Evolutionary conservation across 2,888 invertebrate genomes (phyloP), one percentile per base, ranked within the genome.

Genomic region (Chymomyza fuscimana): DNA sequence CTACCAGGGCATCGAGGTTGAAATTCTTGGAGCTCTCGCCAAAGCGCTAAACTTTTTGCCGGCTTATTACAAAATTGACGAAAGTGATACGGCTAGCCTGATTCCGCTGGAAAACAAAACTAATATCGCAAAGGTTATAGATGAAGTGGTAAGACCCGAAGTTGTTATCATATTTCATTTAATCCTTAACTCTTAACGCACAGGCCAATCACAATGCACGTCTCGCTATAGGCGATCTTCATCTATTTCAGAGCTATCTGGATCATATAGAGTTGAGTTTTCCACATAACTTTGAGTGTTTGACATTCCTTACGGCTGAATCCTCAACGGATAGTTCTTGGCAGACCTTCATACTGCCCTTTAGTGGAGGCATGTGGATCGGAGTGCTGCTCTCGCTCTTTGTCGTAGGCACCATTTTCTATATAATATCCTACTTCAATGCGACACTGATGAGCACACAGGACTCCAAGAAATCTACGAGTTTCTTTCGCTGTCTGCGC

Each of bases 291-390:
- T 94, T 95, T 0, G 96, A 96, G 88, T 97, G 97, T 86, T 93
- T 96, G 82, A 97, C 97, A 0, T 97, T 97, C 87, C 90, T 97
- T 19, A 96, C 97, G 0, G 96, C 96, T 0, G 96, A 96, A 91
- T 94, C 96, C 0, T 92, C 95, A 19, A 94, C 94, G 1, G 96
- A 97, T 88, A 96, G 96, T 83, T 96, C 96, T 1, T 97, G 97
- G 97, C 95, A 95, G 90, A 95, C 96, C 0, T 92, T 97, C 7
- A 95, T 96, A 83, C 92, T 96, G 78, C 97, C 97, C 1, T 96
- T 97, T 86, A 96, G 96, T 77, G 91, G 94, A 0, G 93, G 94
- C 76, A 95, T 96, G 94, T 97, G 97, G 97, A 92, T 94, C 1
- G 94, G 95, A 0, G 95, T 97, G 0, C 87, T 96, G 19, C 89